A percentile compares a stretch with the other conserved stretches of the same genome.
Conservation (phyloP, 2,888 invertebrate genomes). For the Lysandra bellargus region DNA sequence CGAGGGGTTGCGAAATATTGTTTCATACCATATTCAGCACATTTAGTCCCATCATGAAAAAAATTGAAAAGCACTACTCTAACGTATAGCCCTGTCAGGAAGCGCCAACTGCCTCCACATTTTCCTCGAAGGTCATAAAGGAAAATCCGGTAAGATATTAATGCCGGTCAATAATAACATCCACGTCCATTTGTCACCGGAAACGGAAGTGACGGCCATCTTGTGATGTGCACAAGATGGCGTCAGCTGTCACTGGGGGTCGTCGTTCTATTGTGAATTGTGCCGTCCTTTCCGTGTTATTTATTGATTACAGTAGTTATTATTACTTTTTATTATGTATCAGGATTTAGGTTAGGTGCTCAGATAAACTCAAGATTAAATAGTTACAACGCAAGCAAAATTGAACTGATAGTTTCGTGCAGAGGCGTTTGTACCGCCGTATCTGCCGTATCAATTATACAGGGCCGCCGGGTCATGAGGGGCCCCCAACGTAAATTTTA, state of each 20-base stretch:
- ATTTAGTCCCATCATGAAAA: too few relatives aligned
- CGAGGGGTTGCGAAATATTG: too few relatives aligned
- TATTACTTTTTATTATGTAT: background rate
- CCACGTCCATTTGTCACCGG: constrained; percentile 29
- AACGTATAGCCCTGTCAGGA: background rate
- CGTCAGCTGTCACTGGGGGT: background rate
- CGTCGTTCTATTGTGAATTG: background rate
- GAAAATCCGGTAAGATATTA: constrained; percentile 10
- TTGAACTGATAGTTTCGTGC: too few relatives aligned
- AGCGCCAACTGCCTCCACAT: background rate
- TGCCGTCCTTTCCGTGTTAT: background rate
- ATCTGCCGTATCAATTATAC: too few relatives aligned
- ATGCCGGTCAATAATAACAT: constrained; percentile 15
- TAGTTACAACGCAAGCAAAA: too few relatives aligned
- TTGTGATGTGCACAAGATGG: constrained; percentile 3
- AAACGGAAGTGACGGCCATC: constrained; percentile 29
- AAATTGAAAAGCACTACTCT: background rate
- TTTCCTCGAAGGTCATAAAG: constrained; percentile 1
- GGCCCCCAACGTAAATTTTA: too few relatives aligned
- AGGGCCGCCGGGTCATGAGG: too few relatives aligned
- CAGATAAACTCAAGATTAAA: background rate
- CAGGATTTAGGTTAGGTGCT: background rate
- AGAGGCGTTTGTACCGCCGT: too few relatives aligned
- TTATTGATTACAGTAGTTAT: background rate
- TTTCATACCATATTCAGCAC: too few relatives aligned